A percentile compares a stretch with the other conserved stretches of the same genome.
Evolutionary conservation across 2,113 vertebrate species (phyloP).

Genomic region (Cervus canadensis): DNA sequence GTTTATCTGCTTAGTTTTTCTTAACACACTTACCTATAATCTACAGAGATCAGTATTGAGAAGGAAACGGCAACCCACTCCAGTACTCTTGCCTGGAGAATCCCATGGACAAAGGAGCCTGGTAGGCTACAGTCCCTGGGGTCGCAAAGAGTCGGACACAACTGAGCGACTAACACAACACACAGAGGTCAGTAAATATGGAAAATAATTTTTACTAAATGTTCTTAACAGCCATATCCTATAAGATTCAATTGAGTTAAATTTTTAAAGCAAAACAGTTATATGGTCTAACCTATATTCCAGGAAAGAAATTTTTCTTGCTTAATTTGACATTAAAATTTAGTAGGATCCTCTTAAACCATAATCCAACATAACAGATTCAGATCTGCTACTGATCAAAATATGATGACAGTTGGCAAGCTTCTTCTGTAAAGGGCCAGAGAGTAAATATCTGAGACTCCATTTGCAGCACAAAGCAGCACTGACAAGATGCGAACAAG

Average conservation of each 20-base stretch:
- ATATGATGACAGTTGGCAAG: not conserved
- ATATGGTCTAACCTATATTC: not conserved
- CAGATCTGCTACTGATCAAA: not conserved
- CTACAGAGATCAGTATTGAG: not conserved
- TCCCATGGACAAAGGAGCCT: too few species aligned
- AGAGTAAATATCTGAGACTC: not conserved
- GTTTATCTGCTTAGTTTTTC: not conserved
- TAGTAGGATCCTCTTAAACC: not conserved
- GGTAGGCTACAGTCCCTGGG: too few species aligned
- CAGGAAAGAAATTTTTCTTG: not conserved
- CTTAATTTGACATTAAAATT: conserved; percentile 12
- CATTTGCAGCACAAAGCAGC: not conserved
- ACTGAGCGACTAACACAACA: too few species aligned
- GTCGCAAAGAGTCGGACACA: too few species aligned
- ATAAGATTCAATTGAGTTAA: not conserved
- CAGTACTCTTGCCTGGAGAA: too few species aligned
- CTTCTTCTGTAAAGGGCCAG: not conserved
- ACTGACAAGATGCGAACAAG: not conserved
- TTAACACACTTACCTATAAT: not conserved
- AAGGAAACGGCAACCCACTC: too few species aligned
- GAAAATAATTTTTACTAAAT: not conserved
- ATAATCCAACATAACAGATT: not conserved
- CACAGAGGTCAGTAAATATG: not conserved
- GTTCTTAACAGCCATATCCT: not conserved
- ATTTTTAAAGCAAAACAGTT: not conserved